A percentile compares a stretch with the other conserved stretches of the same genome.
Evolutionary conservation across 1,140 invertebrate genomes (phyloP).

Genomic region (Xylocopa sonorina): DNA sequence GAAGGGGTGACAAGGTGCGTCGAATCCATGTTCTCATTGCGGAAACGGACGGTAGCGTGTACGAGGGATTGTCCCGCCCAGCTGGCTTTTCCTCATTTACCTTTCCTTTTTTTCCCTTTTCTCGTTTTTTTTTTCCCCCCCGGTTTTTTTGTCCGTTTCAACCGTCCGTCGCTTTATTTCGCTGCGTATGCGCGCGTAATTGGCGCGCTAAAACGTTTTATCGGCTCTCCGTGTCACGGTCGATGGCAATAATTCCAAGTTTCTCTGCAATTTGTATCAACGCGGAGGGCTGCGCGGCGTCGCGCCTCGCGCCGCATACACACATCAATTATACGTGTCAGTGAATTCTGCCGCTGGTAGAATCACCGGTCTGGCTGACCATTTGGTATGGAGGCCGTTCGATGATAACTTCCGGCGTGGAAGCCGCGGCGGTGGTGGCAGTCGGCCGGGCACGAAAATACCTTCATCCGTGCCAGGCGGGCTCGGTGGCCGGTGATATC

Average conservation of each 20-base stretch:
- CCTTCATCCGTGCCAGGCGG: not conserved
- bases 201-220: slow-evolving; percentile 34
- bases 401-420: slow-evolving; percentile 39
- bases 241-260: slow-evolving; percentile 42
- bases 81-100: too few species aligned
- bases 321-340: slow-evolving; percentile 22
- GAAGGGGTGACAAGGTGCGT: not conserved
- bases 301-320: not conserved
- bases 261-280: slow-evolving; percentile 40
- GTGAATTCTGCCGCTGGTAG: slow-evolving; percentile 3
- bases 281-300: not conserved
- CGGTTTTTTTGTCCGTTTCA: too few species aligned
- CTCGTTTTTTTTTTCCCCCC: not conserved
- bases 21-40: slow-evolving; percentile 2
- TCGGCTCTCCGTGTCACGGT: slow-evolving; percentile 1
- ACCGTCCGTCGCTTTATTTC: slow-evolving; percentile 13
- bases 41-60: not conserved
- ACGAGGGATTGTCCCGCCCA: slow-evolving; percentile 8
- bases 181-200: not conserved
- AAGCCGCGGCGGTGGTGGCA: not conserved
- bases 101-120: too few species aligned
- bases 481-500: not conserved
- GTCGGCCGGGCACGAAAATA: slow-evolving; percentile 26
- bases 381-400: slow-evolving; percentile 13
- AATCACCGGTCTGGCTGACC: not conserved